Evolutionary conservation across 2,888 invertebrate species (phyloP).

Genomic region (Idaea straminata): DNA sequence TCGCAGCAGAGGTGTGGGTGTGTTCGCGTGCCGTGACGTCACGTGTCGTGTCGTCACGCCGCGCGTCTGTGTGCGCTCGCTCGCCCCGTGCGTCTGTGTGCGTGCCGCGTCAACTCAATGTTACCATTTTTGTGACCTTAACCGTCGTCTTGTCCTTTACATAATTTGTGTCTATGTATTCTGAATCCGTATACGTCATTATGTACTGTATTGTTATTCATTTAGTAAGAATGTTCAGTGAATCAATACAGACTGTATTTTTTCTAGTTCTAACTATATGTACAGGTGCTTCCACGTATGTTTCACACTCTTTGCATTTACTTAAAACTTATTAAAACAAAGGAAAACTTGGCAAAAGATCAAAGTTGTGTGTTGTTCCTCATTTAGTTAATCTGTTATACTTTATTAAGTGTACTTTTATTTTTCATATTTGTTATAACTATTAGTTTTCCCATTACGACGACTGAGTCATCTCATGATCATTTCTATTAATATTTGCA

Average conservation of each 20-base stretch:
- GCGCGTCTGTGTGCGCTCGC: slow-evolving; percentile 42
- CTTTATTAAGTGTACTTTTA: background rate
- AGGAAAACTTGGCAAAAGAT: background rate
- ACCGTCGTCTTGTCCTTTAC: slow-evolving; percentile 67
- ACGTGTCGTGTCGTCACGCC: slow-evolving; percentile 57
- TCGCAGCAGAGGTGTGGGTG: slow-evolving; percentile 69
- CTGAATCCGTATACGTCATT: slow-evolving; percentile 20
- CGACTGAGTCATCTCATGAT: background rate
- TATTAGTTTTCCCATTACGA: background rate
- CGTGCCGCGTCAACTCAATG: slow-evolving; percentile 59
- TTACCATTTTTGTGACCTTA: slow-evolving; percentile 79
- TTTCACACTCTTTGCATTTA: background rate
- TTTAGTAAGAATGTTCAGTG: background rate
- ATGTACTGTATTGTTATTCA: slow-evolving; percentile 2
- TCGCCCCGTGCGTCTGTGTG: slow-evolving; percentile 39
- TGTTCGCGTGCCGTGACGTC: slow-evolving; percentile 77
- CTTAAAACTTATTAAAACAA: background rate
- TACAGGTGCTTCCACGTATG: background rate
- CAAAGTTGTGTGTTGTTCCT: background rate
- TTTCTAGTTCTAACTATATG: background rate
- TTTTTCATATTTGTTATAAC: background rate
- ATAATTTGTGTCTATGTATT: slow-evolving; percentile 35
- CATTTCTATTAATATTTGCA: too few species aligned
- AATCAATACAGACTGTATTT: background rate
- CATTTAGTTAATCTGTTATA: background rate